A percentile compares a stretch with the other conserved stretches of the same genome.
These are phyloP conservation scores for Choristoneura fumiferana DNA, from an alignment of 1,140 invertebrate genomes.

Conservation along the genomic window DNA sequence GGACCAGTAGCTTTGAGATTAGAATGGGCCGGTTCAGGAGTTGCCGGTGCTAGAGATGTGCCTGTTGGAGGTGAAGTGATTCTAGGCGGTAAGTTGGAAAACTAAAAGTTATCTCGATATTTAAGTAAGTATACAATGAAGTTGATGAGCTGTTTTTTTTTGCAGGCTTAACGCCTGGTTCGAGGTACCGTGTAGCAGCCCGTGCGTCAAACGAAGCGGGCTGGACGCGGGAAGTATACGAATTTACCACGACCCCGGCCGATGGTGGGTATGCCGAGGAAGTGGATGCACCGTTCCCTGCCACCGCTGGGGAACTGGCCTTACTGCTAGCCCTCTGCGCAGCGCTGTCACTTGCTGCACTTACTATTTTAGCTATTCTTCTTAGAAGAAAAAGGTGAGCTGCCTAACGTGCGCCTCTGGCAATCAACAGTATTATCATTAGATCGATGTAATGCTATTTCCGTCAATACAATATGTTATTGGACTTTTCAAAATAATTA, in stretches of 20 bases:
- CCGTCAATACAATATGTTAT: too few relatives aligned
- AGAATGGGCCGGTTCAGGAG: slow-evolving; percentile 66
- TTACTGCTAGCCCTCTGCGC: slow-evolving; percentile 65
- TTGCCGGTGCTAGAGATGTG: slow-evolving; percentile 60
- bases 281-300: slow-evolving; percentile 68
- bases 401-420: too few relatives aligned
- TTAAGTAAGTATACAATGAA: background rate
- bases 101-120: background rate
- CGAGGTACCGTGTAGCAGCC: slow-evolving; percentile 63
- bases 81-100: slow-evolving; percentile 52
- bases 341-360: slow-evolving; percentile 60
- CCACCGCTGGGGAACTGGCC: slow-evolving; percentile 63
- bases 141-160: too few relatives aligned
- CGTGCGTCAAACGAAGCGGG: slow-evolving; percentile 68
- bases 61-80: slow-evolving; percentile 68
- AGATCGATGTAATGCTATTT: too few relatives aligned
- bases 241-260: slow-evolving; percentile 54
- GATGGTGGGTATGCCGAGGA: slow-evolving; percentile 66
- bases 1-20: slow-evolving; percentile 67
- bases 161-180: slow-evolving; percentile 54
- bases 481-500: too few relatives aligned
- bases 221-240: slow-evolving; percentile 62
- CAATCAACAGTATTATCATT: too few relatives aligned
- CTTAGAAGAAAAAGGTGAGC: slow-evolving; percentile 64
- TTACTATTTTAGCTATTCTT: slow-evolving; percentile 68